Percentiles rank a stretch among this genome's conserved stretches.
These are phyloP conservation scores for Lepas anatifera DNA, from an alignment of 2,888 invertebrate species.

Conservation along the genomic window DNA sequence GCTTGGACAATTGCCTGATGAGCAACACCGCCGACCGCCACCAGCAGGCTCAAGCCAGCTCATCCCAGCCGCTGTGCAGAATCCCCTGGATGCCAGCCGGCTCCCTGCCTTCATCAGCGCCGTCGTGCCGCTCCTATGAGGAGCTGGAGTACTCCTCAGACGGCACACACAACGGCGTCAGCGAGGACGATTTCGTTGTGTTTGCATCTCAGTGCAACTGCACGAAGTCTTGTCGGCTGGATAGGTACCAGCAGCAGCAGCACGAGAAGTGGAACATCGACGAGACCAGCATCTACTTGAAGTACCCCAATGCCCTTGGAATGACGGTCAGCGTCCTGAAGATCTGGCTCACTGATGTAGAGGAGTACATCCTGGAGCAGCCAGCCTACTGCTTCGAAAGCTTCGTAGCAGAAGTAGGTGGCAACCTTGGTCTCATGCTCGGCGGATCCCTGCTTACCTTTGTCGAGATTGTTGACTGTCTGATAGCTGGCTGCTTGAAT, in stretches of 20 bases:
- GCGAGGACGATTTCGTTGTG: not conserved
- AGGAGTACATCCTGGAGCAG: not conserved
- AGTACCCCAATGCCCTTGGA: not conserved
- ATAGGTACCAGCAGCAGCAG: not conserved
- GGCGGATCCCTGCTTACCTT: conserved; percentile 1
- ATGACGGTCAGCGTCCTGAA: not conserved
- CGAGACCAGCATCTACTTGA: not conserved
- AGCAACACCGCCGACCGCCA: no score
- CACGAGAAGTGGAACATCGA: conserved; percentile 4
- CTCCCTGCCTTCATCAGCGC: no score
- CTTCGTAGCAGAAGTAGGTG: not conserved
- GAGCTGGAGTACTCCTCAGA: no score
- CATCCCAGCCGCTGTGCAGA: no score
- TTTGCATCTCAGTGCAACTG: not conserved
- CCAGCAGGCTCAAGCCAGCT: no score
- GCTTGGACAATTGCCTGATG: no score
- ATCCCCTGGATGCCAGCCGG: no score
- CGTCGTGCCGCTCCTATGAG: no score
- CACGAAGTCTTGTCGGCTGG: not conserved
- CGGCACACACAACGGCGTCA: no score
- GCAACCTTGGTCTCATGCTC: not conserved
- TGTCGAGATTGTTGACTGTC: not conserved
- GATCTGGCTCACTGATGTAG: not conserved
- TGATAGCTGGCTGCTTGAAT: no score
- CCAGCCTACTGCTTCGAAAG: not conserved